Evolutionary conservation across 2,113 vertebrate genomes (phyloP).

Genomic region (Vidua macroura): DNA sequence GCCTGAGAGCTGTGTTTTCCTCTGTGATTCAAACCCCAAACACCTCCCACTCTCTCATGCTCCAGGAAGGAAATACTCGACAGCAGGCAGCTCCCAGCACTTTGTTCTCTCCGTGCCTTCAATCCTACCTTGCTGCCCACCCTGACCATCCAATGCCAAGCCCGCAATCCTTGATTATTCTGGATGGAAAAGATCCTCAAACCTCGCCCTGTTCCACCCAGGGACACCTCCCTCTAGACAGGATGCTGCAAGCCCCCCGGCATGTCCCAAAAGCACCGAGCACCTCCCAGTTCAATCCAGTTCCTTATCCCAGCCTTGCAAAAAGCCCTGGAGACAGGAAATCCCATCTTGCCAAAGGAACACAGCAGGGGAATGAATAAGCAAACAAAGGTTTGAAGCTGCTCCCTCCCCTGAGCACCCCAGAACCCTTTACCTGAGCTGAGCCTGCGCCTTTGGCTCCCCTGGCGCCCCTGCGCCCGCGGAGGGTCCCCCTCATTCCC

Average conservation of each 20-base stretch:
- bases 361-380: background rate
- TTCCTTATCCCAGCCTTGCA: background rate
- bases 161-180: background rate
- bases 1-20: background rate
- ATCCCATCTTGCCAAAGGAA: background rate
- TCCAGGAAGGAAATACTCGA: background rate
- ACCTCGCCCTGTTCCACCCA: fast-evolving
- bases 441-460: background rate
- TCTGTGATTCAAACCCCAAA: background rate
- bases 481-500: background rate
- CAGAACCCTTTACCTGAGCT: conserved; percentile 27
- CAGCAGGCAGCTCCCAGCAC: background rate
- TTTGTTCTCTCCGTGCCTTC: fast-evolving
- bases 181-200: background rate
- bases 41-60: fast-evolving
- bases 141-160: fast-evolving
- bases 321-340: background rate
- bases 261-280: background rate
- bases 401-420: background rate
- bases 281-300: background rate
- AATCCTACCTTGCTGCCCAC: background rate
- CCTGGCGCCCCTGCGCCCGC: fast-evolving
- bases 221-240: background rate
- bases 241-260: background rate
- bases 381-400: background rate